Evolutionary conservation across 2,888 invertebrate genomes (phyloP).

Genomic region (Escarpia spicata): DNA sequence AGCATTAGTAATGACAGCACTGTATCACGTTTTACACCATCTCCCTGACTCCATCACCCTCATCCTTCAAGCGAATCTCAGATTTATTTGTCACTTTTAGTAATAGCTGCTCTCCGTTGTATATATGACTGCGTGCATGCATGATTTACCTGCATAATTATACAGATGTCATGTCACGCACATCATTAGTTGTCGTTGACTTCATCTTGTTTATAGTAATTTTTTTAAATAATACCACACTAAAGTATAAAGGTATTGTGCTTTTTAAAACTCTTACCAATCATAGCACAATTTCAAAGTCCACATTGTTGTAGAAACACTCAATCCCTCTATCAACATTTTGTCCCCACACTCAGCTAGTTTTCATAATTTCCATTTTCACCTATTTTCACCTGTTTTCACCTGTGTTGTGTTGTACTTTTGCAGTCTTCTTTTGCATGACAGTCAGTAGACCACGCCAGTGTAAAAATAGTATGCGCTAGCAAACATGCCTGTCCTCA

Average conservation of each 20-base stretch:
- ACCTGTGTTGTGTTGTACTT: not conserved
- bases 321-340: not conserved
- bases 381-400: too few species aligned
- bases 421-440: not conserved
- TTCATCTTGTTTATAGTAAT: too few species aligned
- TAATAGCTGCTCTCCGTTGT: not conserved
- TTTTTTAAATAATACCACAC: too few species aligned
- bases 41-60: not conserved
- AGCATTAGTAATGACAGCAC: too few species aligned
- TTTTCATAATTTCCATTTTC: not conserved
- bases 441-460: not conserved
- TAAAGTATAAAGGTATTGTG: too few species aligned
- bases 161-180: not conserved
- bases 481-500: too few species aligned
- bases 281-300: not conserved
- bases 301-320: not conserved
- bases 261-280: too few species aligned
- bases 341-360: not conserved
- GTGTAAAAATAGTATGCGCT: not conserved
- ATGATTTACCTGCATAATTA: not conserved
- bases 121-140: not conserved
- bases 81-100: not conserved
- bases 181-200: too few species aligned
- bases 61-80: not conserved
- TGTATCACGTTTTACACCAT: not conserved